Evolutionary conservation across 2,888 invertebrate species (phyloP).

Genomic region (Tineola bisselliella): DNA sequence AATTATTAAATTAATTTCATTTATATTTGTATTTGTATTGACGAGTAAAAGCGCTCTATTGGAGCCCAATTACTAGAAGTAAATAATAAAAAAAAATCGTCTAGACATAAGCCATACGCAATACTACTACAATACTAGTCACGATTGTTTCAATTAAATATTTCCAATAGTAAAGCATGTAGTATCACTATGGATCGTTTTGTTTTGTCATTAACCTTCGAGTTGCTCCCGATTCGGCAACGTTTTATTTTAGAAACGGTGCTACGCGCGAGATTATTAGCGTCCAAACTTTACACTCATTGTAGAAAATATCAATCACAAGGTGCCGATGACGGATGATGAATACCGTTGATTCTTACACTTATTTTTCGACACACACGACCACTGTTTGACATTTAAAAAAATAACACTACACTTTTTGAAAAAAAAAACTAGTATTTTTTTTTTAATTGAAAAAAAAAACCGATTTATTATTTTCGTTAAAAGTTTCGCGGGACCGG

Average conservation of each 20-base stretch:
- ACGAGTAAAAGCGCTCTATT: too few relatives aligned
- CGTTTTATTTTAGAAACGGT: constrained; percentile 63
- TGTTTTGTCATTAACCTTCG: constrained; percentile 66
- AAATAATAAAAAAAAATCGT: too few relatives aligned
- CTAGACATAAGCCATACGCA: too few relatives aligned
- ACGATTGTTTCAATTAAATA: too few relatives aligned
- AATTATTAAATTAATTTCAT: too few relatives aligned
- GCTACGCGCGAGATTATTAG: constrained; percentile 45
- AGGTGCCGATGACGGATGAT: not conserved
- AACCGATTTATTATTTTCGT: constrained; percentile 20
- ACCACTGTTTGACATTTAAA: too few relatives aligned
- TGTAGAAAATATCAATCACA: constrained; percentile 12
- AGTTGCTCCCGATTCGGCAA: constrained; percentile 61
- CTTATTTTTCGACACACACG: not conserved
- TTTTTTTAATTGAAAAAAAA: constrained; percentile 27
- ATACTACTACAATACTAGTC: too few relatives aligned
- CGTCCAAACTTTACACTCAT: constrained; percentile 30
- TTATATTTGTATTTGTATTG: too few relatives aligned
- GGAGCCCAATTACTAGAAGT: too few relatives aligned
- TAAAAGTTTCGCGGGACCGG: constrained; percentile 21
- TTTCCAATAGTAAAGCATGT: too few relatives aligned
- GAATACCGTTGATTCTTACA: too few relatives aligned
- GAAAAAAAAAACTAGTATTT: constrained; percentile 26
- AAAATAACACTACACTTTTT: not conserved
- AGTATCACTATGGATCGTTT: constrained; percentile 25